These are phyloP conservation scores for Eulemur coronatus DNA, from an alignment of 2,797 vertebrate species.

Conservation along the genomic window DNA sequence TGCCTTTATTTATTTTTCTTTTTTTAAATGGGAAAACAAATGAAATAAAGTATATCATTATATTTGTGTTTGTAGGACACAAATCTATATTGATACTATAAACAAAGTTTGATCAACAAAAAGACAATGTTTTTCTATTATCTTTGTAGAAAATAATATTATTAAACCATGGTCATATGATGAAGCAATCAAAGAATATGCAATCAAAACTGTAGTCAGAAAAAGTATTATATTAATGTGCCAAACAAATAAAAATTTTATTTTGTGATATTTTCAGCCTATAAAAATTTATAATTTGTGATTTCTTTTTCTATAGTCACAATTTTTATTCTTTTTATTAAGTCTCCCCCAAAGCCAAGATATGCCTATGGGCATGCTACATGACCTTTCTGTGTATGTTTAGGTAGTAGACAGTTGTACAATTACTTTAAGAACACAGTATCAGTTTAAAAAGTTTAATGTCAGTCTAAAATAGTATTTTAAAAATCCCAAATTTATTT, in stretches of 20 bases:
- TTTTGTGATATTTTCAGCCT: constrained; percentile 7
- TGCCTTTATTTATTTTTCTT: not conserved
- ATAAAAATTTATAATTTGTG: not conserved
- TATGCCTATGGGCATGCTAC: not conserved
- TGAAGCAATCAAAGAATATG: not conserved
- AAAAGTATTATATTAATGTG: not conserved
- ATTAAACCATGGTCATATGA: not conserved
- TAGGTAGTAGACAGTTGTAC: not conserved
- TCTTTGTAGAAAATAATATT: not conserved
- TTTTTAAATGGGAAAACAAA: constrained; percentile 6
- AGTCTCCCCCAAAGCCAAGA: not conserved
- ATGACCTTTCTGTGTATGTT: not conserved
- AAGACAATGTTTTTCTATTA: not conserved
- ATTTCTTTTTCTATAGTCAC: not conserved
- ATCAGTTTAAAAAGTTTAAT: not conserved
- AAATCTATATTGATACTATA: not conserved
- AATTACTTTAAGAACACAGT: not conserved
- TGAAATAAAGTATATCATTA: not conserved
- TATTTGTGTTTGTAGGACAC: not conserved
- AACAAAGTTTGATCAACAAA: constrained; percentile 25
- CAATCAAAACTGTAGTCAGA: not conserved
- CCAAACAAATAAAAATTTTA: not conserved
- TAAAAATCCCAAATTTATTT: not conserved
- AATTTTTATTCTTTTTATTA: not conserved
- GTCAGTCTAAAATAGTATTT: not conserved